These are phyloP conservation scores for Argyrosomus japonicus DNA, from an alignment of 2,113 vertebrate species.

Conservation along the genomic window DNA sequence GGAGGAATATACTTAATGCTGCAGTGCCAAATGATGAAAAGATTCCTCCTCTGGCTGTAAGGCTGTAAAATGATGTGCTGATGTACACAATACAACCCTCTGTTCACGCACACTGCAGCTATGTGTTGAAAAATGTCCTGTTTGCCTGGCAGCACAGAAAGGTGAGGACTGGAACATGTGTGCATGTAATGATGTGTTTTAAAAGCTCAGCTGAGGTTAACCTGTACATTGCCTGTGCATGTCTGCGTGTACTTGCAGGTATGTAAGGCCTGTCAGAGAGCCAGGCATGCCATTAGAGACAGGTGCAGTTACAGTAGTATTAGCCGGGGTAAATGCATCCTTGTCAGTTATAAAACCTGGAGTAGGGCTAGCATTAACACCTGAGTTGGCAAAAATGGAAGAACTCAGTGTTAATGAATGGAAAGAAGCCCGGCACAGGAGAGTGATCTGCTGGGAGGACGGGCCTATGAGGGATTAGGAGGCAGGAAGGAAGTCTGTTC, in stretches of 20 bases:
- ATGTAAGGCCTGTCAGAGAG: not conserved
- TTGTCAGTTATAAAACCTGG: conserved; percentile 1
- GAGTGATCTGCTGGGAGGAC: conserved; percentile 2
- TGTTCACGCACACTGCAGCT: conserved; percentile 25
- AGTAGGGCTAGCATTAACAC: not conserved
- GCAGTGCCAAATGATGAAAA: not conserved
- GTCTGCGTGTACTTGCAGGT: not conserved
- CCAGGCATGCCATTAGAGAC: not conserved
- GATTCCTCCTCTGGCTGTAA: conserved; percentile 16
- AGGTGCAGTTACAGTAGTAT: conserved; percentile 14
- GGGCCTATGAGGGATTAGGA: not conserved
- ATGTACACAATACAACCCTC: conserved; percentile 28
- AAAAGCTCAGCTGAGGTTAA: not conserved
- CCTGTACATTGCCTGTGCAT: not conserved
- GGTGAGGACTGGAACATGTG: not conserved
- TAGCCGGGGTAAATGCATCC: conserved; percentile 11
- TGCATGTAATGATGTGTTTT: not conserved
- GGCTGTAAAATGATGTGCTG: conserved; percentile 9
- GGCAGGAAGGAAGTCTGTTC: conserved; percentile 20
- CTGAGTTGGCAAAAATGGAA: not conserved
- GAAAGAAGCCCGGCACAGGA: not conserved
- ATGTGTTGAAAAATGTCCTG: conserved; percentile 2
- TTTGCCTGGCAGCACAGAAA: conserved; percentile 3
- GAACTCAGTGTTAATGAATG: not conserved
- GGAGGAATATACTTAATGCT: not conserved